A percentile compares a stretch with the other conserved stretches of the same genome.
phyloP scores from a whole-genome alignment of 1,140 invertebrate genomes.

The Drosophila eugracilis region DNA sequence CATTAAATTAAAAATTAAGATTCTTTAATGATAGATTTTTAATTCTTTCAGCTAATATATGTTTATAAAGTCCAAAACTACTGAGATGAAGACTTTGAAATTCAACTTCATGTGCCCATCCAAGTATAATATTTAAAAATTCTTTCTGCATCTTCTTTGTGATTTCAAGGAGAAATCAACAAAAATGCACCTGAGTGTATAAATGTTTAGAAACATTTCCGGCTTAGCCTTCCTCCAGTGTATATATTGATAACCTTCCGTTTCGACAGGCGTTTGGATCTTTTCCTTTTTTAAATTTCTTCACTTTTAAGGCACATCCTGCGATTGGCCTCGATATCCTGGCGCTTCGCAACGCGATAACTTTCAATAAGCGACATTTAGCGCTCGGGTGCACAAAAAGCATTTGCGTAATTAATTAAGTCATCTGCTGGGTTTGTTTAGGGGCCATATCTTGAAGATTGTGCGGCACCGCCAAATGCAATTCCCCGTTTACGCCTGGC shows the following conservation, averaged over 20 bases:
- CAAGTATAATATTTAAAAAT: no score
- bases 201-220: no score
- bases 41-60: background rate
- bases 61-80: no score
- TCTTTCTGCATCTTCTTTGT: no score
- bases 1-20: background rate
- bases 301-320: slow-evolving; percentile 48
- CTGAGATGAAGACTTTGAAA: no score
- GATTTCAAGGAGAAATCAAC: no score
- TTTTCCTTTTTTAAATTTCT: background rate
- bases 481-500: slow-evolving; percentile 46
- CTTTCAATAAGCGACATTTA: slow-evolving; percentile 55
- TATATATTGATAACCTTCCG: slow-evolving; percentile 13
- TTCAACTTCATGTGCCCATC: no score
- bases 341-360: slow-evolving; percentile 32
- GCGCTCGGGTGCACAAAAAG: slow-evolving; percentile 38
- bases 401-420: slow-evolving; percentile 68
- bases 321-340: slow-evolving; percentile 39
- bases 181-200: no score
- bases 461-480: slow-evolving; percentile 36
- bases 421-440: slow-evolving; percentile 45
- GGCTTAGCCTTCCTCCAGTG: slow-evolving; percentile 10
- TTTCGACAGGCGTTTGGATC: background rate
- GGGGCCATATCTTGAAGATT: slow-evolving; percentile 26
- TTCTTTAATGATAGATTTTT: background rate